phyloP scores from a whole-genome alignment of 1,140 invertebrate genomes.

The Carcinoscorpius rotundicauda region DNA sequence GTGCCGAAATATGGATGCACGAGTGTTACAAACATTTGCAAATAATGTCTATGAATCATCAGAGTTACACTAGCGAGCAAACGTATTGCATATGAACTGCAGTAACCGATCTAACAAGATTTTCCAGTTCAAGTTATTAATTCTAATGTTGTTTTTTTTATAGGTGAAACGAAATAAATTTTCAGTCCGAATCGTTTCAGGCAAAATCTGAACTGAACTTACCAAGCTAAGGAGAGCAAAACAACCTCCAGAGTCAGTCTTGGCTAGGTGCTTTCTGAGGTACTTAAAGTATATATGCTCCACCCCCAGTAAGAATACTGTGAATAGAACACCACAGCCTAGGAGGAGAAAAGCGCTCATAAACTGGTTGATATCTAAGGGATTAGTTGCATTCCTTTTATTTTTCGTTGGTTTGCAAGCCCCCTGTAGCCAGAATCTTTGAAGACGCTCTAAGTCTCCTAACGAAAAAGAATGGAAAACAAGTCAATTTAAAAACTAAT shows the following conservation, averaged over 20 bases:
- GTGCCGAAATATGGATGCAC: too few relatives aligned
- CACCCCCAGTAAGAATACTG: conserved; percentile 65
- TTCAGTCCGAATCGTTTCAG: too few relatives aligned
- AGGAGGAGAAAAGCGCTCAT: conserved; percentile 91
- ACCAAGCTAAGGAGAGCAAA: conserved; percentile 81
- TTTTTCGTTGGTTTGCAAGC: conserved; percentile 86
- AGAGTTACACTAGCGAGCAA: too few relatives aligned
- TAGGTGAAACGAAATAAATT: too few relatives aligned
- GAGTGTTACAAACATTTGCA: too few relatives aligned
- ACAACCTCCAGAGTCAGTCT: conserved; percentile 72
- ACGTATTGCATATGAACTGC: too few relatives aligned
- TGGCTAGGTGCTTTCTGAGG: conserved; percentile 65
- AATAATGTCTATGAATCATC: too few relatives aligned
- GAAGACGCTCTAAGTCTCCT: conserved; percentile 83
- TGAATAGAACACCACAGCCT: conserved; percentile 81
- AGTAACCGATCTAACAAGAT: too few relatives aligned
- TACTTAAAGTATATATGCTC: conserved; percentile 93
- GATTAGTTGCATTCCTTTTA: conserved; percentile 58
- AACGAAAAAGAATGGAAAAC: conserved; percentile 11
- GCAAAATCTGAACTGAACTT: conserved; percentile 26
- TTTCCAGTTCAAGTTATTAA: too few relatives aligned
- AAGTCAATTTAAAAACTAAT: too few relatives aligned
- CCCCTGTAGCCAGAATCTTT: conserved; percentile 95
- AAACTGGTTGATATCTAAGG: conserved; percentile 91
- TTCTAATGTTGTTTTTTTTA: too few relatives aligned